These are phyloP conservation scores for Nyleta sp. DNA, from an alignment of 2,888 invertebrate genomes.

Conservation along the genomic window DNA sequence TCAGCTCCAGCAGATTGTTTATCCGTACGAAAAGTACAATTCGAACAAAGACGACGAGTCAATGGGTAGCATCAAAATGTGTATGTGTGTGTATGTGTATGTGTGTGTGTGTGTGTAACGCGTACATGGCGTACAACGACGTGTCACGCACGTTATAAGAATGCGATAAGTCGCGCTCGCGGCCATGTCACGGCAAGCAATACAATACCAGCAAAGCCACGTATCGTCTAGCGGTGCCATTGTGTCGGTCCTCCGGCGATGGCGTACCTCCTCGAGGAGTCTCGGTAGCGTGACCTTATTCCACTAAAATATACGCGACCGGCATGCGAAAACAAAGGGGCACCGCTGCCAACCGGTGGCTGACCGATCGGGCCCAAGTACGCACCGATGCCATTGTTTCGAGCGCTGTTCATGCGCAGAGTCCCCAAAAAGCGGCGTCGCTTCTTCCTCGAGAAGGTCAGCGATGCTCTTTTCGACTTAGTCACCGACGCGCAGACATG, in stretches of 20 bases:
- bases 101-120: conserved; percentile 42
- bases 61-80: conserved; percentile 33
- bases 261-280: conserved; percentile 72
- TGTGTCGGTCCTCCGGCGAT: conserved; percentile 73
- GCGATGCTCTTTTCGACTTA: conserved; percentile 44
- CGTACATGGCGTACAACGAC: conserved; percentile 65
- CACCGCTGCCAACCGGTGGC: conserved; percentile 67
- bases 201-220: conserved; percentile 63
- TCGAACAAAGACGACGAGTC: conserved; percentile 33
- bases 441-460: conserved; percentile 59
- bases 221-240: conserved; percentile 71
- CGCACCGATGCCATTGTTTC: conserved; percentile 68
- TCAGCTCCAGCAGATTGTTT: conserved; percentile 48
- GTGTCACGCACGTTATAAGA: conserved; percentile 77
- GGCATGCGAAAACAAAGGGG: conserved; percentile 73
- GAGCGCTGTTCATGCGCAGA: conserved; percentile 61
- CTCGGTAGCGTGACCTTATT: conserved; percentile 78
- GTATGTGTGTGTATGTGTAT: conserved; percentile 37
- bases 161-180: conserved; percentile 76
- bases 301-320: conserved; percentile 76
- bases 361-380: conserved; percentile 68
- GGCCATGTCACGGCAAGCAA: conserved; percentile 69
- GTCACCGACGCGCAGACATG: conserved; percentile 41
- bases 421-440: conserved; percentile 57
- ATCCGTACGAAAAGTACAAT: conserved; percentile 46